Conservation (phyloP, 2,888 invertebrate genomes). For the Campoplex nolae region DNA sequence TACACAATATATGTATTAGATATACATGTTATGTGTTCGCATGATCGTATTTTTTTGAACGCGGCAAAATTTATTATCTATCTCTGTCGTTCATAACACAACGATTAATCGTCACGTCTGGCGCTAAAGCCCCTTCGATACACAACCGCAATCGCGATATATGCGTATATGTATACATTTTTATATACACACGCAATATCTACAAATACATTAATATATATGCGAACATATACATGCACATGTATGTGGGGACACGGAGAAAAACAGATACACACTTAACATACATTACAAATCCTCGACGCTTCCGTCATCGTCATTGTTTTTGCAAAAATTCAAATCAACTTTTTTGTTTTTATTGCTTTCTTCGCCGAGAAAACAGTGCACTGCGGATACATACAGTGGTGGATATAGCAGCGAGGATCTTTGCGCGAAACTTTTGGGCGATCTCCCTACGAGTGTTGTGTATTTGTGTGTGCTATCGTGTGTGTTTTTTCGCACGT, state of each 20-base stretch:
- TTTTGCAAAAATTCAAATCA: conserved; percentile 54
- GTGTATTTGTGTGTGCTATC: not conserved
- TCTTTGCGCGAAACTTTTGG: not conserved
- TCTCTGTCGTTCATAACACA: conserved; percentile 50
- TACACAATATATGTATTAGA: not conserved
- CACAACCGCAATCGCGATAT: conserved; percentile 24
- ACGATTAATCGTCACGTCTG: conserved; percentile 55
- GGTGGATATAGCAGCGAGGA: not conserved
- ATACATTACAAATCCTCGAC: conserved; percentile 43
- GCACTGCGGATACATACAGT: conserved; percentile 14
- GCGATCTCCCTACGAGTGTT: not conserved
- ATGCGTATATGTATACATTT: not conserved
- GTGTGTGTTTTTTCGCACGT: not conserved
- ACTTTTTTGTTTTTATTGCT: conserved; percentile 16
- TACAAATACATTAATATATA: conserved; percentile 10
- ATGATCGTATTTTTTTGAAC: conserved; percentile 31
- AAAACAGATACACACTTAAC: conserved; percentile 3
- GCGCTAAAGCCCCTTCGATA: conserved; percentile 37
- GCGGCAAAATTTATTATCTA: conserved; percentile 37
- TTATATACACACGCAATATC: not conserved
- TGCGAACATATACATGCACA: not conserved
- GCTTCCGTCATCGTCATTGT: conserved; percentile 59
- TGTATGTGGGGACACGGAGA: not conserved
- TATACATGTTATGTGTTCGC: conserved; percentile 9
- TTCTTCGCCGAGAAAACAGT: conserved; percentile 7